Evolutionary conservation across 1,140 invertebrate genomes (phyloP).

Genomic region (Teleopsis dalmanni): DNA sequence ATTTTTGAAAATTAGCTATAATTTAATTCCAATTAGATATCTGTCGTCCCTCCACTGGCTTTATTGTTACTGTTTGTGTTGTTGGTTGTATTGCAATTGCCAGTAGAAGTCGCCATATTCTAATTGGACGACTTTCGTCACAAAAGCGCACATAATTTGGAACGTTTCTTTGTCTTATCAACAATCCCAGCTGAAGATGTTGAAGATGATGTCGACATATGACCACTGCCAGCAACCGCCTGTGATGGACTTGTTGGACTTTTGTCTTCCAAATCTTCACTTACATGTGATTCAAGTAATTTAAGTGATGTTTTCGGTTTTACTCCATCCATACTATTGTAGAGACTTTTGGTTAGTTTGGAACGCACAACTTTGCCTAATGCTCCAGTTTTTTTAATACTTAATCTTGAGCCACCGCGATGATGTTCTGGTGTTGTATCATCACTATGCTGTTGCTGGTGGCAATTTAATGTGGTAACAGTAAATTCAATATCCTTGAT

Average conservation of each 20-base stretch:
- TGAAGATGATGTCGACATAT: constrained; percentile 18
- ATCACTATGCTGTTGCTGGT: constrained; percentile 38
- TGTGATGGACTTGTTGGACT: constrained; percentile 39
- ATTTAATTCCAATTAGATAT: constrained; percentile 33
- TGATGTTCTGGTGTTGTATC: constrained; percentile 38
- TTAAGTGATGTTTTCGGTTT: constrained; percentile 40
- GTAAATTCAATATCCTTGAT: constrained; percentile 80
- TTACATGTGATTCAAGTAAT: constrained; percentile 34
- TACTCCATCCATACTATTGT: constrained; percentile 42
- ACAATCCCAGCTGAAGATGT: constrained; percentile 26
- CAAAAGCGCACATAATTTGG: constrained; percentile 41
- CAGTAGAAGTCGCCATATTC: constrained; percentile 35
- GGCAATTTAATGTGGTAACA: constrained; percentile 70
- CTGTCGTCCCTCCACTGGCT: constrained; percentile 39
- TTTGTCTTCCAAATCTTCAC: constrained; percentile 40
- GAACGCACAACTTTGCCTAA: constrained; percentile 40
- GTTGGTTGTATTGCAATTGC: constrained; percentile 28
- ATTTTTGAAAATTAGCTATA: neutral
- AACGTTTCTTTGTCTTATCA: constrained; percentile 41
- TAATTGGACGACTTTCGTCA: constrained; percentile 45
- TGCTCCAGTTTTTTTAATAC: constrained; percentile 41
- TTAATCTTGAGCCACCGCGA: constrained; percentile 30
- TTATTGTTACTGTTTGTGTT: too few species aligned
- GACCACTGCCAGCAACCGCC: constrained; percentile 13
- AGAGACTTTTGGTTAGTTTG: constrained; percentile 40